Evolutionary conservation across 1,140 invertebrate genomes (phyloP), one percentile per base, ranked within the genome.

Genomic region (Bombus haemorrhoidalis): DNA sequence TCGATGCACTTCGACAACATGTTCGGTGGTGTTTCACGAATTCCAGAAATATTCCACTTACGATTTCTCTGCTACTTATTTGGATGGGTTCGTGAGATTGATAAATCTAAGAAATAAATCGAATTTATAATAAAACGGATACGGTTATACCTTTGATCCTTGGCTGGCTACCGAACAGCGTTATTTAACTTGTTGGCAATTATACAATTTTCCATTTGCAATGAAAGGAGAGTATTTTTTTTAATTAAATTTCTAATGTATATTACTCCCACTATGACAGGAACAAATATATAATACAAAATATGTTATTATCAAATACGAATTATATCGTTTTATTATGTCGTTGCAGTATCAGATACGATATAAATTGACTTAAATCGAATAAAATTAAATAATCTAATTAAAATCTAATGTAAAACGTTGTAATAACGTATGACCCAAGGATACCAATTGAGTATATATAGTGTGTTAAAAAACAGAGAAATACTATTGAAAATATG

Each of bases 1-100:
- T n/a, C 32, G n/a, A 22, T 10, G 1, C 18, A 8, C 18, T 2
- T 53, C 0, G 0, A 53, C 47, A 22, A 22, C 5, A 0, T 47
- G 43, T 47, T 47, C 43, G 5, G 0, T 18, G 15, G 6, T 6
- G n/a, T 32, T 66, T 32, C n/a, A 15, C n/a, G 64, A 32, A 18
- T 32, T 32, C n/a, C 64, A 8, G 13, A 3, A 32, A 66, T 66
- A 34, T 66, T 66, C 6, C n/a, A 34, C 5, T 32, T 66, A 66
- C n/a, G 6, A 66, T 66, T 66, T 66, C 18, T n/a, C 12, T 2
- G 4, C 64, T 66, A 32, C n/a, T 62, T n/a, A n/a, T 62, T 62
- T 62, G 3, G 6, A 0, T 2, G 0, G 3, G 2, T 8, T 37
- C 32, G 18, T 0, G 15, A 68, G 34, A 22, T 37, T 37, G 8